phyloP scores from a whole-genome alignment of 53 echinoderm and acorn worm species.

The Temnopleurus reevesii region DNA sequence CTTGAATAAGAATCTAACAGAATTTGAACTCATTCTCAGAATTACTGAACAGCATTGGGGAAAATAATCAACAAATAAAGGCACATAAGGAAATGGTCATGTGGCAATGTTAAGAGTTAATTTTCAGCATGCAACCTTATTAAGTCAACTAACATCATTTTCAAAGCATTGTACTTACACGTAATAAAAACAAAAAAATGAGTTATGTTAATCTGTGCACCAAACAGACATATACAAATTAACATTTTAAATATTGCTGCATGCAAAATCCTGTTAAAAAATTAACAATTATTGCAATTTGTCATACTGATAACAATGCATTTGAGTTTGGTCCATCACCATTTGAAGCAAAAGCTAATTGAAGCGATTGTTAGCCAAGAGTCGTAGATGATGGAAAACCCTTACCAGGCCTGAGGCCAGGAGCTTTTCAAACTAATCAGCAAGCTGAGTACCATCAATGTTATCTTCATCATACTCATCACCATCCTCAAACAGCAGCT shows the following conservation, averaged over 20 bases:
- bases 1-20: too few species aligned
- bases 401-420: conserved; percentile 50
- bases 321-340: neutral
- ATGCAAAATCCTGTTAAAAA: conserved; percentile 1
- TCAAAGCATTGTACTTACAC: too few species aligned
- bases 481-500: conserved; percentile 28
- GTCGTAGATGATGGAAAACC: neutral
- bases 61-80: too few species aligned
- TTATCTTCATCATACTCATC: conserved; percentile 42
- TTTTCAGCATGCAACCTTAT: too few species aligned
- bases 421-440: conserved; percentile 44
- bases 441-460: conserved; percentile 25
- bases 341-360: neutral
- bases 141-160: too few species aligned
- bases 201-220: too few species aligned
- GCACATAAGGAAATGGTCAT: too few species aligned
- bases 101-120: too few species aligned
- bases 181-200: too few species aligned
- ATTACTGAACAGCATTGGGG: too few species aligned
- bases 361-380: neutral
- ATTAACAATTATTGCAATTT: neutral
- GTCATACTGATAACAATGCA: neutral
- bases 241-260: neutral
- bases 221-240: too few species aligned
- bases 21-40: too few species aligned